Evolutionary conservation across 2,113 vertebrate species (phyloP).

Genomic region (Scomber scombrus): DNA sequence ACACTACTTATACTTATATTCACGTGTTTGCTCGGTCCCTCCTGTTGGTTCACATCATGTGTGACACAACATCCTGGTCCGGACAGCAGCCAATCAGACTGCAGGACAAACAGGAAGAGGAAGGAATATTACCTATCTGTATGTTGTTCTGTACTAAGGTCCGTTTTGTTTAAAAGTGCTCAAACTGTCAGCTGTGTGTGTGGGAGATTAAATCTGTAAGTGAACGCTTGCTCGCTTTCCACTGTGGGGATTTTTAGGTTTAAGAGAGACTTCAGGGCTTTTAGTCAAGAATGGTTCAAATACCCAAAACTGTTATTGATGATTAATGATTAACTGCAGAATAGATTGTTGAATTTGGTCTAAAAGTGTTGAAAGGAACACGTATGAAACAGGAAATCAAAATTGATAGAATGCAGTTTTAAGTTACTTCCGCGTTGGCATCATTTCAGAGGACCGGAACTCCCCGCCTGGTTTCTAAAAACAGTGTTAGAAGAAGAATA

Average conservation of each 20-base stretch:
- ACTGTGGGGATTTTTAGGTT: neutral
- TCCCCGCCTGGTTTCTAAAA: too few species aligned
- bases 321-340: too few species aligned
- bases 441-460: too few species aligned
- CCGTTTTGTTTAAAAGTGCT: neutral
- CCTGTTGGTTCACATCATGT: constrained; percentile 7
- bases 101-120: constrained; percentile 20
- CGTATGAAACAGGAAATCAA: too few species aligned
- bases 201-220: neutral
- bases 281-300: too few species aligned
- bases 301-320: too few species aligned
- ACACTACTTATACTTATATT: neutral
- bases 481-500: too few species aligned
- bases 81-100: constrained; percentile 60
- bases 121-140: constrained; percentile 1
- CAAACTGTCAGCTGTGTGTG: neutral
- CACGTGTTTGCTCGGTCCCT: neutral
- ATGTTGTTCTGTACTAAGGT: neutral
- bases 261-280: neutral
- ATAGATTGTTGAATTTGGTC: too few species aligned
- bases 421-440: too few species aligned
- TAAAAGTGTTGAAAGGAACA: too few species aligned
- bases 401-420: too few species aligned
- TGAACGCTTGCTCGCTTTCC: neutral
- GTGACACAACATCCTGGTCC: constrained; percentile 48